Percentiles rank a stretch among this genome's conserved stretches.
phyloP scores from a whole-genome alignment of 2,797 vertebrate genomes.

The Masticophis lateralis region DNA sequence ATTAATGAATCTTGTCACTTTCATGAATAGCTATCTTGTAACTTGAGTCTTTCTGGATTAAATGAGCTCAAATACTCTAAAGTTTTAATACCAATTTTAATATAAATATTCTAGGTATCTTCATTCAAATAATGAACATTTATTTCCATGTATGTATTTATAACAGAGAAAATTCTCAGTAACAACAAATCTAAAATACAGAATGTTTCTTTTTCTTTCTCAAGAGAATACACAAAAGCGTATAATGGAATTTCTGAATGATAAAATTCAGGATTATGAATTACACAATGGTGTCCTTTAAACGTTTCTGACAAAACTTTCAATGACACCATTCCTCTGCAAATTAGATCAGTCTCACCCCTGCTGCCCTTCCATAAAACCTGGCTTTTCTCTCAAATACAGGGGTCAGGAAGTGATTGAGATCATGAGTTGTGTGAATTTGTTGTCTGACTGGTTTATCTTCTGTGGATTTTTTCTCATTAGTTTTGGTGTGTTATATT shows the following conservation, averaged over 20 bases:
- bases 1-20: not conserved
- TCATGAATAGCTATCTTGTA: not conserved
- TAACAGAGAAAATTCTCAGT: not conserved
- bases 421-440: not conserved
- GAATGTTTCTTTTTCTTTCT: not conserved
- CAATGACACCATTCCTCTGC: not conserved
- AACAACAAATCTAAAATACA: not conserved
- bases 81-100: not conserved
- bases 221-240: not conserved
- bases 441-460: not conserved
- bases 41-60: not conserved
- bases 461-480: not conserved
- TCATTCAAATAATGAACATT: not conserved
- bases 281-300: not conserved
- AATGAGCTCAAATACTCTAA: not conserved
- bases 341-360: not conserved
- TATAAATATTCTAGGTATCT: not conserved
- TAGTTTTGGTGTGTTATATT: not conserved
- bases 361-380: not conserved
- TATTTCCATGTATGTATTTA: not conserved
- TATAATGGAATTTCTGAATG: not conserved
- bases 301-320: not conserved
- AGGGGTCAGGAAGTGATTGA: not conserved
- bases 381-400: not conserved
- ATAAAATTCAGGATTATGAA: not conserved